A percentile compares a stretch with the other conserved stretches of the same genome.
Conservation (phyloP, 1,140 invertebrate species). For the Leptopilina clavipes region DNA sequence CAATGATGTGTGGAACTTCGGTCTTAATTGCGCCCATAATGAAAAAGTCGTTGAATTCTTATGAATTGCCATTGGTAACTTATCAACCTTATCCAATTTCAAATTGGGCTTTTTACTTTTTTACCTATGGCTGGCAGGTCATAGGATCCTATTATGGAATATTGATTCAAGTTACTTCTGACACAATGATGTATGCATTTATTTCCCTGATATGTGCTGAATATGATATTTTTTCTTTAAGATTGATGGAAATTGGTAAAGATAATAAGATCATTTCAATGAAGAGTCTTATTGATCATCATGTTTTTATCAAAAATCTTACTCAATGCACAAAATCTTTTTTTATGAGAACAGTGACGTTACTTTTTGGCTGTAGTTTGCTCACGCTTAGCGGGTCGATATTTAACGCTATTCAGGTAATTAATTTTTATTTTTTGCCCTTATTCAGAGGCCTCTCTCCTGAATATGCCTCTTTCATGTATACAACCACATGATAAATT, state of each 20-base stretch:
- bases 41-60: neutral
- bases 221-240: neutral
- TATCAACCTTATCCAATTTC: neutral
- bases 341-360: neutral
- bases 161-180: neutral
- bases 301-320: neutral
- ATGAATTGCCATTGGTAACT: neutral
- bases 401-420: neutral
- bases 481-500: no score
- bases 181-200: neutral
- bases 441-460: no score
- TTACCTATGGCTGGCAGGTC: neutral
- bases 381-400: neutral
- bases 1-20: neutral
- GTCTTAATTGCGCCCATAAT: neutral
- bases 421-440: no score
- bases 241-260: neutral
- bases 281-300: neutral
- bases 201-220: neutral
- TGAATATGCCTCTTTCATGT: no score
- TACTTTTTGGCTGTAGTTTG: neutral
- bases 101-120: neutral
- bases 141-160: neutral
- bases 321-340: neutral
- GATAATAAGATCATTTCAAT: neutral